A percentile compares a stretch with the other conserved stretches of the same genome.
phyloP scores from a whole-genome alignment of 2,797 vertebrate species.

The Acomys russatus region DNA sequence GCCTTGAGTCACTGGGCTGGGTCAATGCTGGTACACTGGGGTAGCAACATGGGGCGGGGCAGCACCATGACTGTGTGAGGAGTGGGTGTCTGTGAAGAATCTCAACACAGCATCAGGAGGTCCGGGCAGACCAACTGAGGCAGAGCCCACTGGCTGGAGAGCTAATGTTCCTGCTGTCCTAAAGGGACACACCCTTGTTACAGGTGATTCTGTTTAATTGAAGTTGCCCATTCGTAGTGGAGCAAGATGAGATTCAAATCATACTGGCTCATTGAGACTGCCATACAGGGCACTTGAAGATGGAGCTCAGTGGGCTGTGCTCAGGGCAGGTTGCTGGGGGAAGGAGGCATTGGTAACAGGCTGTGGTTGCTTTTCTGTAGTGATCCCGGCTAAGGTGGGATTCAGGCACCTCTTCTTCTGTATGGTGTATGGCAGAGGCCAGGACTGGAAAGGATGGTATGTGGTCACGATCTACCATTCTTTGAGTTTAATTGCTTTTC shows the following conservation, averaged over 20 bases:
- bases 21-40: background rate
- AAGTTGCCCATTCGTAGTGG: background rate
- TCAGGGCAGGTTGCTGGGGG: background rate
- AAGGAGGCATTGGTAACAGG: background rate
- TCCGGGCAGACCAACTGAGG: background rate
- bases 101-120: background rate
- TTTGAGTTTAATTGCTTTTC: background rate
- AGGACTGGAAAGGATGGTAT: background rate
- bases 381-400: background rate
- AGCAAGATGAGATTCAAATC: background rate
- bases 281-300: background rate
- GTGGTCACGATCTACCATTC: background rate
- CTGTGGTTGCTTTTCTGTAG: accelerated
- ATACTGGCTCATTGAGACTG: background rate
- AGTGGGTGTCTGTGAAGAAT: background rate
- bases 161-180: background rate
- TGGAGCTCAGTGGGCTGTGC: background rate
- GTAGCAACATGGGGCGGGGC: background rate
- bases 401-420: too few species aligned
- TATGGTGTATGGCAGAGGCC: background rate
- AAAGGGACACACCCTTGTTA: background rate
- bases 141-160: background rate
- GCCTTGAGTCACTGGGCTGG: background rate
- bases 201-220: background rate
- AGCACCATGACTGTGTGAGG: background rate